Conservation (phyloP, 1,140 invertebrate genomes). For the Drosophila lowei region DNA sequence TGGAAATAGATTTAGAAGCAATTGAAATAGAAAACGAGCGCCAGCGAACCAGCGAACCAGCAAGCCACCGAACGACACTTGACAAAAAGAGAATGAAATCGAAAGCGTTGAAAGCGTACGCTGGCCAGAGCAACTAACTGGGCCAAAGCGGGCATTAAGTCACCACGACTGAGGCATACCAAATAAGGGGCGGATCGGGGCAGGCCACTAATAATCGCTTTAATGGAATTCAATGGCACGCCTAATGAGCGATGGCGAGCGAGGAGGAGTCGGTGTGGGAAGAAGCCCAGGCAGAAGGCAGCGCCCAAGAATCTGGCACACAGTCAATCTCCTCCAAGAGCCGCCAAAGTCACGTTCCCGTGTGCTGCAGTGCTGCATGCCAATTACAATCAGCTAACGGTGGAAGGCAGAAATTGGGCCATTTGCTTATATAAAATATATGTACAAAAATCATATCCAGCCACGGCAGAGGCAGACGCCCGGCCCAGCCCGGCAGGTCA, state of each 20-base stretch:
- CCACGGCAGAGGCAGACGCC: not conserved
- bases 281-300: constrained; percentile 5
- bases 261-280: constrained; percentile 13
- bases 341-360: constrained; percentile 45
- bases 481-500: constrained; percentile 26
- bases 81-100: constrained; percentile 69
- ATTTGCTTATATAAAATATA: constrained; percentile 76
- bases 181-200: constrained; percentile 51
- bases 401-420: constrained; percentile 56
- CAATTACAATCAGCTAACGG: constrained; percentile 70
- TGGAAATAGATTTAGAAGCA: constrained; percentile 75
- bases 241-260: constrained; percentile 37
- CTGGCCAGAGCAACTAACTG: constrained; percentile 54
- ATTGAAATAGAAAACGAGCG: constrained; percentile 75
- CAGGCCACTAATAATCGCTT: constrained; percentile 34
- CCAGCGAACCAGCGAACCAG: too few species aligned
- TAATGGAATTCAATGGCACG: constrained; percentile 47
- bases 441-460: constrained; percentile 71
- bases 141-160: constrained; percentile 74
- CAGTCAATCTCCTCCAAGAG: constrained; percentile 49
- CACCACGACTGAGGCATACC: constrained; percentile 63
- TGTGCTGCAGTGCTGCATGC: constrained; percentile 45
- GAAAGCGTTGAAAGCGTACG: constrained; percentile 70
- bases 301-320: constrained; percentile 70
- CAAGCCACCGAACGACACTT: constrained; percentile 20